These are phyloP conservation scores for Scatophagus argus DNA, from an alignment of 2,113 vertebrate genomes.

Conservation along the genomic window DNA sequence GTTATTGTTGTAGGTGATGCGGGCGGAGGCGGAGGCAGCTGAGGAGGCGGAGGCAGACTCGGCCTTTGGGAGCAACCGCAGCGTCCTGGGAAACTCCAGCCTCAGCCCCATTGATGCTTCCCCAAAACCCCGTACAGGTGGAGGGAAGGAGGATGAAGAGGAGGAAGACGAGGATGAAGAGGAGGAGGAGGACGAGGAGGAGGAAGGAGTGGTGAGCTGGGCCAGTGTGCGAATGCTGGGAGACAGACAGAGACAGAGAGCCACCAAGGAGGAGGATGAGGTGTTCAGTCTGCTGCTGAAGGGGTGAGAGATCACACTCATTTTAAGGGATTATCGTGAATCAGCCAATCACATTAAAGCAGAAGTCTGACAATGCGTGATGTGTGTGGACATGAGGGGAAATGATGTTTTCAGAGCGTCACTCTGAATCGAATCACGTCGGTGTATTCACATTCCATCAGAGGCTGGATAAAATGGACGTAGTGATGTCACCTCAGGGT, in stretches of 20 bases:
- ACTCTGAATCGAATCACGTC: too few species aligned
- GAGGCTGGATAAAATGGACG: too few species aligned
- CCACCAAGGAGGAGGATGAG: constrained; percentile 70
- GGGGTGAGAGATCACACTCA: constrained; percentile 64
- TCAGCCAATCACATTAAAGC: not conserved
- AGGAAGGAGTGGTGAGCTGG: constrained; percentile 87
- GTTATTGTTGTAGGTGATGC: constrained; percentile 70
- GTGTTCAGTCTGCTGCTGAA: constrained; percentile 75
- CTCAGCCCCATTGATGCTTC: constrained; percentile 57
- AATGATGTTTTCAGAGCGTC: too few species aligned
- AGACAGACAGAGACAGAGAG: constrained; percentile 74
- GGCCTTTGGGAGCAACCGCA: constrained; percentile 90
- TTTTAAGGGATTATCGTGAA: not conserved
- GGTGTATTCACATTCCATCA: too few species aligned
- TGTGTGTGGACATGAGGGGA: too few species aligned
- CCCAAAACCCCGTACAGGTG: constrained; percentile 18
- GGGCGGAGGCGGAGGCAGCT: constrained; percentile 62
- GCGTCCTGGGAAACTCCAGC: constrained; percentile 81
- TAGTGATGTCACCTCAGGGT: too few species aligned
- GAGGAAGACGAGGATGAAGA: constrained; percentile 33
- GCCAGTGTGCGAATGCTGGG: constrained; percentile 82
- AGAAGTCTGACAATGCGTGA: too few species aligned
- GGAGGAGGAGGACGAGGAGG: constrained; percentile 77
- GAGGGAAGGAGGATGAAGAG: constrained; percentile 21
- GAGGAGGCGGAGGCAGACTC: constrained; percentile 91